These are phyloP conservation scores for Gnathonemus echidnorhynchus DNA, from an alignment of 2,113 vertebrate genomes.

Conservation along the genomic window DNA sequence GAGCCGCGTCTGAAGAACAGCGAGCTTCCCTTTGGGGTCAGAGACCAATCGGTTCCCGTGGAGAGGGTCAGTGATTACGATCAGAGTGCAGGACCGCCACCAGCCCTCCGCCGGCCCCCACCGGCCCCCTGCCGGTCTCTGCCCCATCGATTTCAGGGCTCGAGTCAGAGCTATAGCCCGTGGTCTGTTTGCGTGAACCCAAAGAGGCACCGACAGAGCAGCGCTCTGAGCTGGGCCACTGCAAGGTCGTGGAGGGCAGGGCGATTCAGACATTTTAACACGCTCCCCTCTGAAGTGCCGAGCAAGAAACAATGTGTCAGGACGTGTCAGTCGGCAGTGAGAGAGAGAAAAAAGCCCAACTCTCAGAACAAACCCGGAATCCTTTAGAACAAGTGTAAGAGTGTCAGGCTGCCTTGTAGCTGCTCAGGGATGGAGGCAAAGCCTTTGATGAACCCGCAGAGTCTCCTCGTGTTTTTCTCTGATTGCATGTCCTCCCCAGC, in stretches of 20 bases:
- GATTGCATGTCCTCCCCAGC: neutral
- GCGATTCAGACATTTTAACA: conserved; percentile 13
- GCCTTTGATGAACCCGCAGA: neutral
- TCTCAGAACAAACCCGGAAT: neutral
- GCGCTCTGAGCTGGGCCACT: conserved; percentile 49
- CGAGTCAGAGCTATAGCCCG: conserved; percentile 27
- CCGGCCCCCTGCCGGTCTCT: neutral
- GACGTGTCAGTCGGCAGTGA: conserved; percentile 1
- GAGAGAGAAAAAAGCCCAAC: neutral
- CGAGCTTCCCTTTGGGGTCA: conserved; percentile 45
- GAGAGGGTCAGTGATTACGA: conserved; percentile 65
- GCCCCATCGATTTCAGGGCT: conserved; percentile 54
- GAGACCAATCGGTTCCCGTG: conserved; percentile 54
- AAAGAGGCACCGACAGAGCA: conserved; percentile 49
- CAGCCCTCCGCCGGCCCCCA: neutral
- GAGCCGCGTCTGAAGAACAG: conserved; percentile 44
- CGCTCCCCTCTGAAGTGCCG: neutral
- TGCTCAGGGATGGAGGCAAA: neutral
- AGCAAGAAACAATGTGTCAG: conserved; percentile 13
- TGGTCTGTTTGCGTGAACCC: conserved; percentile 38
- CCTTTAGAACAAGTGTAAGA: neutral
- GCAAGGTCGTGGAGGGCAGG: conserved; percentile 37
- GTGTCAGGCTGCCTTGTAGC: neutral
- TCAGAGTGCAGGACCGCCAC: conserved; percentile 41
- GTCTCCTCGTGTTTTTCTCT: neutral